phyloP scores from a whole-genome alignment of 2,888 invertebrate species.

The Bursaphelenchus okinawaensis region DNA sequence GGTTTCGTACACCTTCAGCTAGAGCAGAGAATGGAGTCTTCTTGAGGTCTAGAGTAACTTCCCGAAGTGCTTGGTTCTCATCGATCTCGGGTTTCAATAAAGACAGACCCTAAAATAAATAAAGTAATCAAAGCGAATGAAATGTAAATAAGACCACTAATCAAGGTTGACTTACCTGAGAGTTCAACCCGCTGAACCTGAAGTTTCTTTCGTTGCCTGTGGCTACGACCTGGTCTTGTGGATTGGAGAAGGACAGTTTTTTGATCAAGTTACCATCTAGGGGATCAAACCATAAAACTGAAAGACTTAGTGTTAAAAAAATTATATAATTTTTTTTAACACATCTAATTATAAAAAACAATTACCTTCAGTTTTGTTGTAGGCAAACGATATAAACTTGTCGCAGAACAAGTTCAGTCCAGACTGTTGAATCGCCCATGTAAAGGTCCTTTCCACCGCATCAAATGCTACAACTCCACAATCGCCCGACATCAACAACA shows the following conservation, averaged over 20 bases:
- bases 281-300: conserved; percentile 12
- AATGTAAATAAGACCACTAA: not conserved
- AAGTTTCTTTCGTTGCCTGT: conserved; percentile 16
- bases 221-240: conserved; percentile 14
- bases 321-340: not conserved
- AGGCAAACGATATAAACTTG: conserved; percentile 7
- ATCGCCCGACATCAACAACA: conserved; percentile 15
- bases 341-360: conserved; percentile 2
- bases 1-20: conserved; percentile 2
- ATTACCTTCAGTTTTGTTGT: conserved; percentile 13
- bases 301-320: not conserved
- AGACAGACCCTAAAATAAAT: conserved; percentile 17
- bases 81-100: conserved; percentile 18
- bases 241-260: conserved; percentile 5
- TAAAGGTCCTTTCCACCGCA: not conserved
- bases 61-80: conserved; percentile 13
- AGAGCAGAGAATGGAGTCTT: conserved; percentile 15
- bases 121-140: not conserved
- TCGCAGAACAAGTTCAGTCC: conserved; percentile 14
- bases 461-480: conserved; percentile 14
- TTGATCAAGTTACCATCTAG: conserved; percentile 8
- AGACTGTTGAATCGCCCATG: conserved; percentile 18
- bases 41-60: not conserved
- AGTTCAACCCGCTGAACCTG: conserved; percentile 14
- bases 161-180: conserved; percentile 3